Base-by-base conservation (phyloP, 92 coral and sea anemone genomes). In the Bergia puertoricense region DNA sequence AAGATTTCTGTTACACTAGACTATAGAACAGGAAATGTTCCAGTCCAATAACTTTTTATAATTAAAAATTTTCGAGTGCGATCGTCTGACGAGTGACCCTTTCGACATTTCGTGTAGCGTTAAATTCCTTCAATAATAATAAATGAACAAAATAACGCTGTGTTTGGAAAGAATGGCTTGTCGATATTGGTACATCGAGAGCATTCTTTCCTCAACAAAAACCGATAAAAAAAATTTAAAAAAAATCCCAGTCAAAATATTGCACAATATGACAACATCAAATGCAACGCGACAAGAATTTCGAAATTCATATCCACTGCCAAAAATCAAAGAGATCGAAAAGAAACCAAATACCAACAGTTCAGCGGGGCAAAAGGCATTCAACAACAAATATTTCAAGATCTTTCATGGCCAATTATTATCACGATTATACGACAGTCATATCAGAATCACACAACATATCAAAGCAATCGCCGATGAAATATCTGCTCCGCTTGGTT, bases 21-120 rank as follows among this genome's bases (percentile, higher is more conserved):
- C 4, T 48, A 48, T 4, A 4, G 48, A 76, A 76, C 80, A 76
- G 80, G 80, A 76, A 76, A 76, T 76, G 80, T 76, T 40, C 23
- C 36, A 9, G 80, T 76, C 80, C 2, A 76, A 76, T 76, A 76
- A 62, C 5, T 20, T 62, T 22, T 74, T 30, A 30, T 30, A 30
- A 30, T 30, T 30, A 30, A 30, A 74, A 73, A 18, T 18, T 42
- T 45, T 76, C 54, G 80, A 76, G 80, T 76, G 80, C 30, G 43
- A 45, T 76, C 30, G 46, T 76, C 80, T 76, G 80, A 76, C 80
- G 30, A 30, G 30, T 30, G 30, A 30, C 30, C 30, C 30, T 30
- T 30, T 30, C 30, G 30, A 30, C 80, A 15, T 76, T 10, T 43
- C 46, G 10, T 18, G n/a, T 76, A 10, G 11, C 11, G 23, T 76